Base-by-base conservation (phyloP, 2,888 invertebrate genomes). In the Spodoptera littoralis region DNA sequence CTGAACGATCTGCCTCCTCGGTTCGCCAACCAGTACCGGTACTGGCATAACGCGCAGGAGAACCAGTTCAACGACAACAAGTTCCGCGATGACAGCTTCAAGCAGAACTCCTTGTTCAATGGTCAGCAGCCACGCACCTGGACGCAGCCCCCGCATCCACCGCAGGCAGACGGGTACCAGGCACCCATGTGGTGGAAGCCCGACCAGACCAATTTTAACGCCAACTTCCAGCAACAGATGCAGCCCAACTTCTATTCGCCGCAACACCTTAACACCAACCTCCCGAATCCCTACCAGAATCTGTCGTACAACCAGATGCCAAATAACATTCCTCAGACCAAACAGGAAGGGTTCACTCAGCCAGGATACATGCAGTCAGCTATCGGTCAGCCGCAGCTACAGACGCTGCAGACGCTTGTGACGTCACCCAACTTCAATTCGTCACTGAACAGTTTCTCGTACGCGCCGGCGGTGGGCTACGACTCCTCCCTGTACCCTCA, bases 401-500 rank as follows among this genome's bases (percentile, higher is more conserved):
- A 88, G 27, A 83, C 86, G 0, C 56, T 92, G 13, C 93, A 91
- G 68, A 90, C 86, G 43, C 46, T 92, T 9, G 91, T 90, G 0
- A 81, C 89, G 2, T 86, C 92, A 0, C 89, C 91, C 0, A 91
- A 87, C 54, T 92, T 90, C 69, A 95, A 90, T 65, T 90, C 91
- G 11, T 90, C 86, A 3, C 76, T 89, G 76, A 93, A 83, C 71
- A 91, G 77, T 60, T 92, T 88, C 72, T 79, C 84, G 0, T 92
- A 89, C 72, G 81, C 86, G 0, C 82, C 90, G 0, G 48, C 88
- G 0, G 89, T 90, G 0, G 84, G 87, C 6, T 94, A 93, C 70
- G 94, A 94, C 68, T 86, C 93, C 0, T 81, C 90, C 0, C 92
- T 93, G 93, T 94, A 93, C 77, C 93, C 93, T 0, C 92, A 92